Evolutionary conservation across 2,797 vertebrate genomes (phyloP).

Genomic region (Pempheris klunzingeri): DNA sequence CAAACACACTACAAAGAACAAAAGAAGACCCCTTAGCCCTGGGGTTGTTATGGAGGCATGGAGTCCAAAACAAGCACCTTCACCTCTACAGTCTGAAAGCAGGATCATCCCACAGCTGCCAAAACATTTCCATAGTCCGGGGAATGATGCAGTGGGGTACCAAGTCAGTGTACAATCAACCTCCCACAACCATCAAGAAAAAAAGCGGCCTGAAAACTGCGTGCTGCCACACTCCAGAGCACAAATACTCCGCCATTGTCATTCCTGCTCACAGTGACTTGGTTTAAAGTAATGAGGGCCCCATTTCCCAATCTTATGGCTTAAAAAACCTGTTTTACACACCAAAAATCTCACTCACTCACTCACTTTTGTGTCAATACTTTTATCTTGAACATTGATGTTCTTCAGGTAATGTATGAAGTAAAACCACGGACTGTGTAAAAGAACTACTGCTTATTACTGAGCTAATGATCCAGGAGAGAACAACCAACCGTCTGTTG

Average conservation of each 20-base stretch:
- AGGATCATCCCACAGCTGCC: slow-evolving; percentile 29
- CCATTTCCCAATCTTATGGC: too few relatives aligned
- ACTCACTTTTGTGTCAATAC: not conserved
- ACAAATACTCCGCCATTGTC: not conserved
- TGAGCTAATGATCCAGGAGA: too few relatives aligned
- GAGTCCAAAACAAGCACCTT: slow-evolving; percentile 7
- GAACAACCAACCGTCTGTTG: too few relatives aligned
- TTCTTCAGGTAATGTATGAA: too few relatives aligned
- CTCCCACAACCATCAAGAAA: not conserved
- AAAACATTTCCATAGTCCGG: slow-evolving; percentile 28
- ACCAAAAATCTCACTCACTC: too few relatives aligned
- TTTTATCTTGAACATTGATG: not conserved
- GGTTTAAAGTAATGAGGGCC: not conserved
- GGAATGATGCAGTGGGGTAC: not conserved
- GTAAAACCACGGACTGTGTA: too few relatives aligned
- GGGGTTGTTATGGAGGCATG: not conserved
- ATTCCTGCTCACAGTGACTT: not conserved
- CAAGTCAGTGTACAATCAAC: not conserved
- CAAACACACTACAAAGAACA: slow-evolving; percentile 17
- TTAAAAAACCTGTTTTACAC: too few relatives aligned
- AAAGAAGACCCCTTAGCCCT: slow-evolving; percentile 7
- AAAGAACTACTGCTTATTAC: too few relatives aligned
- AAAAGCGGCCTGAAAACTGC: not conserved
- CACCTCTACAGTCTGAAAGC: not conserved
- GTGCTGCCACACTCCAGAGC: not conserved